Percentiles rank a stretch among this genome's conserved stretches.
Conservation (phyloP, 2,113 vertebrate species). For the Rhadina sibilatrix region DNA sequence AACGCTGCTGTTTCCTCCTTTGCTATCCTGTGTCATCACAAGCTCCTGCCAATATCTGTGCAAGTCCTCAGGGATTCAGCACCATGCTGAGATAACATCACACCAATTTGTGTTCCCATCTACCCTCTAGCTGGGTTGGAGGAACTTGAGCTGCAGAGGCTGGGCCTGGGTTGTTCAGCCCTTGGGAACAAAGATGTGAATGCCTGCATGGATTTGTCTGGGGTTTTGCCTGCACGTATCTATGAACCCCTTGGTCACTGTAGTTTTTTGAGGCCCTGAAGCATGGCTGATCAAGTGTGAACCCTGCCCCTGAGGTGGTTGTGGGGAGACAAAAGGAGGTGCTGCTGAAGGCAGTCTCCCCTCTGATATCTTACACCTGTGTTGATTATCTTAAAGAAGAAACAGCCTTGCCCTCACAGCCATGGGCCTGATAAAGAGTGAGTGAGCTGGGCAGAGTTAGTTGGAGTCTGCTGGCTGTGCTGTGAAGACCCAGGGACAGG, state of each 20-base stretch:
- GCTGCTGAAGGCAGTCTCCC: too few species aligned
- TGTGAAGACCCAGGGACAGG: too few species aligned
- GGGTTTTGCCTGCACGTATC: rapidly evolving
- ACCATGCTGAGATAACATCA: background rate
- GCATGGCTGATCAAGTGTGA: background rate
- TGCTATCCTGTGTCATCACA: background rate
- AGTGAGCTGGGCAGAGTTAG: too few species aligned
- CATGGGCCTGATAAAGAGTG: too few species aligned
- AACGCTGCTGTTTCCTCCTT: background rate
- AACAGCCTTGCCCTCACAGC: too few species aligned
- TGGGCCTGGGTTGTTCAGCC: background rate
- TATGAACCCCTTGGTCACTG: background rate
- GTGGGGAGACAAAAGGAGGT: too few species aligned
- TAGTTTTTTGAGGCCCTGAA: background rate
- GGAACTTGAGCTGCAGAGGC: background rate
- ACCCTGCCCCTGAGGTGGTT: background rate
- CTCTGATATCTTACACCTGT: too few species aligned
- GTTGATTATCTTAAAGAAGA: too few species aligned
- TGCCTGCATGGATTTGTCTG: background rate
- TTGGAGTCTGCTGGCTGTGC: too few species aligned
- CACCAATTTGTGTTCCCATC: background rate
- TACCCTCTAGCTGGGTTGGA: background rate
- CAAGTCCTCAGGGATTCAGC: background rate
- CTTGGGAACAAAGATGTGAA: background rate
- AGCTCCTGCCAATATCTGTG: background rate